Base-by-base conservation (phyloP, 2,797 vertebrate species). In the Choloepus didactylus region DNA sequence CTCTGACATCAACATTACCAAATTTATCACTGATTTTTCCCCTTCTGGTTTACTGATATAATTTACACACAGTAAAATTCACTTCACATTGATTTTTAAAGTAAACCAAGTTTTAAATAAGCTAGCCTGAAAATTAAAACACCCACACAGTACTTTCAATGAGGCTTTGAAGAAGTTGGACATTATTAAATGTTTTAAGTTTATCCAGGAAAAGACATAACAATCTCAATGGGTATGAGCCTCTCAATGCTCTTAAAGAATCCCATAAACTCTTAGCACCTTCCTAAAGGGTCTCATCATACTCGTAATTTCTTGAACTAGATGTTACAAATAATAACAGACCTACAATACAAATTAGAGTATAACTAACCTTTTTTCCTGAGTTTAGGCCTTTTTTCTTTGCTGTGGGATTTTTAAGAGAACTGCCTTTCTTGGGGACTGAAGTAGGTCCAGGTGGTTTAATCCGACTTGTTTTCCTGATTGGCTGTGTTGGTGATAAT, bases 381-480 rank as follows among this genome's bases (percentile, higher is more conserved):
- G 99, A 98, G 95, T 99, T 99, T 97, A 99, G 98, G 80, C 98
- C 98, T 97, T 99, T 99, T 98, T 99, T 99, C 97, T 98, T 99
- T 86, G 98, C 98, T 97, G 98, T 98, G 79, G 98, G 97, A 54
- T 98, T 98, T 97, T 93, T 98, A 92, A 92, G 97, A 97, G 96
- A 98, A 98, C 73, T 98, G 98, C 98, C 98, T 98, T 99, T 99
- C 96, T 98, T 98, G 79, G 97, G 79, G 31, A 98, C 98, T 10
- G 98, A 95, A 97, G 98, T 94, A 88, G 87, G 93, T 97, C 86
- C 97, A 0, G 99, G 91, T 96, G 98, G 79, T 96, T 98, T 98
- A 96, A 98, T 98, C 96, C 99, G 97, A 82, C 99, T 98, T 72
- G 99, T 98, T 97, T 99, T 99, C 98, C 98, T 99, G 95, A 98